These are phyloP conservation scores for Danionella dracula DNA, from an alignment of 2,797 vertebrate species.

Conservation along the genomic window DNA sequence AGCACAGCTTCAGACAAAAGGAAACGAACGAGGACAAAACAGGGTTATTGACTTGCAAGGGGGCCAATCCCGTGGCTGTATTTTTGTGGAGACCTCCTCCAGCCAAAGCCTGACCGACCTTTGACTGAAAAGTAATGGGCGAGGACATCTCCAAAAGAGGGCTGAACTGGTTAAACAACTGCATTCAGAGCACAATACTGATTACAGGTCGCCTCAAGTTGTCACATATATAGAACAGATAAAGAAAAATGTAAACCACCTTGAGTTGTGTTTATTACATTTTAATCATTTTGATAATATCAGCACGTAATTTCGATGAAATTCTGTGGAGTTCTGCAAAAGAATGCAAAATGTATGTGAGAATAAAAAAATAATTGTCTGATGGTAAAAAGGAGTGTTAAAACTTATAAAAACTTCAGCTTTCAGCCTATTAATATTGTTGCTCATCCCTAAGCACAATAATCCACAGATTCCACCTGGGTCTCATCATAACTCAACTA, in stretches of 20 bases:
- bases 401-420: too few relatives aligned
- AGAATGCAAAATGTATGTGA: too few relatives aligned
- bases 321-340: too few relatives aligned
- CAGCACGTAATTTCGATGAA: too few relatives aligned
- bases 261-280: neutral
- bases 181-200: neutral
- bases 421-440: too few relatives aligned
- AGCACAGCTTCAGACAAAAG: slow-evolving; percentile 57
- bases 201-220: neutral
- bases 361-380: too few relatives aligned
- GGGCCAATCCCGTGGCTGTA: slow-evolving; percentile 43
- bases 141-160: neutral
- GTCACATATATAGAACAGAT: slow-evolving; percentile 49
- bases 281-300: neutral
- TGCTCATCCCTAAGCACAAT: too few relatives aligned
- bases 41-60: slow-evolving; percentile 62
- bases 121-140: slow-evolving; percentile 7
- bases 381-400: too few relatives aligned
- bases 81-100: slow-evolving; percentile 69
- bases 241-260: neutral
- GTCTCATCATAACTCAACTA: too few relatives aligned
- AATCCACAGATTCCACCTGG: too few relatives aligned
- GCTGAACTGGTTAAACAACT: neutral
- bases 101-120: slow-evolving; percentile 68
- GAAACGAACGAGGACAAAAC: slow-evolving; percentile 56